These are phyloP conservation scores for Metridium senile DNA, from an alignment of 92 coral and sea anemone genomes.

Conservation along the genomic window DNA sequence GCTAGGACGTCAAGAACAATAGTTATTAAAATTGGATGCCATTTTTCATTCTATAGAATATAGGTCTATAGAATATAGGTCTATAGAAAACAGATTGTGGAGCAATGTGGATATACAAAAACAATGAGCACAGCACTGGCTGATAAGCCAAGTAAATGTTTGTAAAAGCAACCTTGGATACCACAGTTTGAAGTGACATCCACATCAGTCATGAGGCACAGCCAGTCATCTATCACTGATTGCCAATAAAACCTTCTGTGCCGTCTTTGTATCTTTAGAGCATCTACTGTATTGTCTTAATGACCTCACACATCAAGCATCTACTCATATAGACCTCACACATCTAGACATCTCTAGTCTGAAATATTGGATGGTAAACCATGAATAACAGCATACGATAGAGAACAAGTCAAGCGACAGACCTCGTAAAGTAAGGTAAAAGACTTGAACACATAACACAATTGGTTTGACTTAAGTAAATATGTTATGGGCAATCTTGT, in stretches of 20 bases:
- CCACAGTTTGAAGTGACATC: not conserved
- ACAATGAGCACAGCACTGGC: not conserved
- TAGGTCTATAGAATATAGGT: no score
- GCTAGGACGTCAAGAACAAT: no score
- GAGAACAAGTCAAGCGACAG: not conserved
- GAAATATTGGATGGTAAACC: slow-evolving; percentile 66
- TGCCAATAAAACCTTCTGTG: slow-evolving; percentile 31
- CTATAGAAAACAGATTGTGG: no score
- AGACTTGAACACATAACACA: no score
- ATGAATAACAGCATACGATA: slow-evolving; percentile 45
- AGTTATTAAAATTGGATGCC: no score
- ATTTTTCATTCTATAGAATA: no score
- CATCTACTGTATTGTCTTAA: slow-evolving; percentile 4
- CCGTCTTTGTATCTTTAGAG: slow-evolving; percentile 34
- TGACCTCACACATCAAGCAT: slow-evolving; percentile 40
- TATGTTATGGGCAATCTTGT: no score
- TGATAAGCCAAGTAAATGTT: not conserved
- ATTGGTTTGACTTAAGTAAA: no score
- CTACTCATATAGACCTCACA: slow-evolving; percentile 55
- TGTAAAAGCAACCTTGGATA: not conserved
- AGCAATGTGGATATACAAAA: not conserved
- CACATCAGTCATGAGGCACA: slow-evolving; percentile 28
- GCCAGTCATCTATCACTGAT: slow-evolving; percentile 25
- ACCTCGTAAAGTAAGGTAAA: not conserved
- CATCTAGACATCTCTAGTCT: slow-evolving; percentile 45